phyloP scores from a whole-genome alignment of 2,113 vertebrate species.

The Phycodurus eques region DNA sequence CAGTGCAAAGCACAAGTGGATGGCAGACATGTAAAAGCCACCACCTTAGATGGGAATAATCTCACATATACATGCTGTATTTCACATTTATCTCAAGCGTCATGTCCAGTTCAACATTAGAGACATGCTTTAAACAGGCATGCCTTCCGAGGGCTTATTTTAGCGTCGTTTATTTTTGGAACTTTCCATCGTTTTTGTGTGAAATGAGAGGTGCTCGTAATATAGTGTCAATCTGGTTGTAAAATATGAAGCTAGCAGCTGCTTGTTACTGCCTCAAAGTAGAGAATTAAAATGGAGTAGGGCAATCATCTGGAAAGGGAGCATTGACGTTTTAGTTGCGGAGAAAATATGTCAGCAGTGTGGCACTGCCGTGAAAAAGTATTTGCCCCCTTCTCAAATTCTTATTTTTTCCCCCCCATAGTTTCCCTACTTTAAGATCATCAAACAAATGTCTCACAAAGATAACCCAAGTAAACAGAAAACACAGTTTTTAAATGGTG shows the following conservation, averaged over 20 bases:
- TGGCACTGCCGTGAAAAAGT: background rate
- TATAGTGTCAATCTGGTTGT: background rate
- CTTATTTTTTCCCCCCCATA: too few relatives aligned
- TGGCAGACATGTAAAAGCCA: background rate
- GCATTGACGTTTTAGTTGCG: background rate
- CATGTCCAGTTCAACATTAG: background rate
- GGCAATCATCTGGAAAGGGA: too few relatives aligned
- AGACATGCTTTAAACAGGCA: background rate
- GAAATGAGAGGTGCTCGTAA: background rate
- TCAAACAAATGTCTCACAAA: too few relatives aligned
- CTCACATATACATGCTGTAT: background rate
- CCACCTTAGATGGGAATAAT: conserved; percentile 6
- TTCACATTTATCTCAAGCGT: background rate
- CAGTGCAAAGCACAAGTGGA: background rate
- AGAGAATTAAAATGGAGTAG: background rate
- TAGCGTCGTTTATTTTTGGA: background rate
- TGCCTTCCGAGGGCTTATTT: background rate
- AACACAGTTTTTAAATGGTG: too few relatives aligned
- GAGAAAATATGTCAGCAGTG: background rate
- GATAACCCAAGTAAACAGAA: too few relatives aligned
- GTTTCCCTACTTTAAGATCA: too few relatives aligned
- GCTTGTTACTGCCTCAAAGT: background rate
- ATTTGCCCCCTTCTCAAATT: too few relatives aligned
- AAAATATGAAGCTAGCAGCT: background rate
- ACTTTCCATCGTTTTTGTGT: background rate